Base-by-base conservation (phyloP, 2,113 vertebrate genomes). In the Chinchilla lanigera region DNA sequence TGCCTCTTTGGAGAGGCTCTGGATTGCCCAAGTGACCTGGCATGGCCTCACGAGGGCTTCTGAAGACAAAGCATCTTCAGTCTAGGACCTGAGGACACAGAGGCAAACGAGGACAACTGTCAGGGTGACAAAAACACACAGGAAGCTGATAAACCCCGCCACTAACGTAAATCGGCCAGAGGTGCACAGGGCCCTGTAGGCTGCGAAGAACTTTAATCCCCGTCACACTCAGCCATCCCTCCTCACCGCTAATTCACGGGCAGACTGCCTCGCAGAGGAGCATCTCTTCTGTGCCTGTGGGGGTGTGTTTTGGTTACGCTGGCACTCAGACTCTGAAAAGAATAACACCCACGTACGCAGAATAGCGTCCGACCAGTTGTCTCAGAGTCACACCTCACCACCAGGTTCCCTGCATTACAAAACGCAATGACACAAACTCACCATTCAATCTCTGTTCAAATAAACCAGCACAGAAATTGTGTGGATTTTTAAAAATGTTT, bases 151-250 rank as follows among this genome's bases (percentile, higher is more conserved):
- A 41, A 71, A 81, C 3, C 50, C 41, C 20, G 1, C 30, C 3
- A 26, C 52, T 20, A 17, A 8, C 7, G 26, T 28, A 41, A 28
- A 6, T 11, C 91, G 12, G 2, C 82, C 4, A 11, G 56, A 38
- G 0, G 13, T 1, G 17, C 33, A n/a, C n/a, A 6, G 1, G 13
- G 3, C 1, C 52, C 56, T 33, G 5, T 7, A 2, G 11, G 82
- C 44, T 22, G 35, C 2, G 16, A 3, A 0, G 5, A 3, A 54
- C 8, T 0, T 28, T 30, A 12, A 2, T 19, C 35, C 6, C 24
- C 20, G 4, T 11, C 12, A 0, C 4, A 1, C 60, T 13, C 13
- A 11, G 22, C 73, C 73, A 41, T 17, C 58, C 44, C 22, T 22
- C 28, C 47, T 24, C 11, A 1, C 19, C 19, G 22, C 69, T 44